These are phyloP conservation scores for Manis javanica DNA, from an alignment of 2,797 vertebrate species.

Conservation along the genomic window DNA sequence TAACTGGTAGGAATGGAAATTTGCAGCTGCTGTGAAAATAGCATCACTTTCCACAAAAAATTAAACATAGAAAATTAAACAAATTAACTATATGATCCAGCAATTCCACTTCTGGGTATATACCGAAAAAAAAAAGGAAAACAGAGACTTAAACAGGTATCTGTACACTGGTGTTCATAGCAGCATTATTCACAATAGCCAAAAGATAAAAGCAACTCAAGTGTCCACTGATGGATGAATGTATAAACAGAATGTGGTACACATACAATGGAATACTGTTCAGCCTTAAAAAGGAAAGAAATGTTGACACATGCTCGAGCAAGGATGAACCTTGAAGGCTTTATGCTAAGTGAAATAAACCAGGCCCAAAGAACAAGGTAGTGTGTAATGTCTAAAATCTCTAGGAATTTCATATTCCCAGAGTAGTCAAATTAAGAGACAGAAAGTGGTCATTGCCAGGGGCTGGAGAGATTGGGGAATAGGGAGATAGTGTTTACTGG, in stretches of 20 bases:
- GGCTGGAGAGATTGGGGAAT: neutral
- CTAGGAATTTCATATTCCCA: neutral
- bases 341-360: neutral
- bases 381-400: neutral
- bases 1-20: neutral
- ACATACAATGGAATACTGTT: neutral
- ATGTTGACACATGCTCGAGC: neutral
- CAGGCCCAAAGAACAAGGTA: neutral
- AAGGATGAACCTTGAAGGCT: neutral
- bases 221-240: neutral
- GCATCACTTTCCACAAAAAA: neutral
- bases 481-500: neutral
- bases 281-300: neutral
- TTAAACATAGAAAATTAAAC: neutral
- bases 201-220: neutral
- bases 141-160: neutral
- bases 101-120: neutral
- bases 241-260: neutral
- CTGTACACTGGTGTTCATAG: neutral
- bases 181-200: neutral
- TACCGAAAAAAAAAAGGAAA: neutral
- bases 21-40: neutral
- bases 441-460: neutral
- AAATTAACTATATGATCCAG: neutral
- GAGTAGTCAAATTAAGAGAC: neutral